phyloP scores from a whole-genome alignment of 1,140 invertebrate genomes.

The roundworm (Caenorhabditis elegans) region DNA sequence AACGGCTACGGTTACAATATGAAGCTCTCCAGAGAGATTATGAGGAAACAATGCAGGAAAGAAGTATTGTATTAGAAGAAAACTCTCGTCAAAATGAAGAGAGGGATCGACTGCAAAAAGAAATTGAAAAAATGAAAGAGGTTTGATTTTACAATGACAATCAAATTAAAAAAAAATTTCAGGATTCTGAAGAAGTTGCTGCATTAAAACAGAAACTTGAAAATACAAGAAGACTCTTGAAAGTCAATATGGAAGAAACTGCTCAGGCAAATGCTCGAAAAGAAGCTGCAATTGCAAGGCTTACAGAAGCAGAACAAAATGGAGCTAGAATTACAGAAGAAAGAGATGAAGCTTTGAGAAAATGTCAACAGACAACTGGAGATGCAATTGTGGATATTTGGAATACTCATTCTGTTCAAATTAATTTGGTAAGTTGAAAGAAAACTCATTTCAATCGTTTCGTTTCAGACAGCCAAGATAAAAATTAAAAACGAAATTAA shows the following conservation, averaged over 20 bases:
- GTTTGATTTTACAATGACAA: neutral
- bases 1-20: constrained; percentile 33
- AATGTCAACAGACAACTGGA: constrained; percentile 29
- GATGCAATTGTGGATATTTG: constrained; percentile 45
- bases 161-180: neutral
- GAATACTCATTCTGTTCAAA: constrained; percentile 35
- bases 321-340: constrained; percentile 29
- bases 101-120: constrained; percentile 31
- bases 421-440: constrained; percentile 38
- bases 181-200: constrained; percentile 30
- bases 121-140: constrained; percentile 36
- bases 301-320: constrained; percentile 28
- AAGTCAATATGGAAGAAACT: constrained; percentile 33
- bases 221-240: neutral
- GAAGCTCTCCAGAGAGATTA: constrained; percentile 46
- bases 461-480: no score
- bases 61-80: constrained; percentile 47
- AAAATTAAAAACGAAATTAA: no score
- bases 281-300: neutral
- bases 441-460: no score
- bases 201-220: constrained; percentile 35
- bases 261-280: neutral
- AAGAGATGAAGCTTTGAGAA: constrained; percentile 38
- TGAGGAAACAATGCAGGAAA: constrained; percentile 49
- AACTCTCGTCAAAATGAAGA: constrained; percentile 45